Base-by-base conservation (phyloP, 2,888 invertebrate species). In the Tachina grossa region DNA sequence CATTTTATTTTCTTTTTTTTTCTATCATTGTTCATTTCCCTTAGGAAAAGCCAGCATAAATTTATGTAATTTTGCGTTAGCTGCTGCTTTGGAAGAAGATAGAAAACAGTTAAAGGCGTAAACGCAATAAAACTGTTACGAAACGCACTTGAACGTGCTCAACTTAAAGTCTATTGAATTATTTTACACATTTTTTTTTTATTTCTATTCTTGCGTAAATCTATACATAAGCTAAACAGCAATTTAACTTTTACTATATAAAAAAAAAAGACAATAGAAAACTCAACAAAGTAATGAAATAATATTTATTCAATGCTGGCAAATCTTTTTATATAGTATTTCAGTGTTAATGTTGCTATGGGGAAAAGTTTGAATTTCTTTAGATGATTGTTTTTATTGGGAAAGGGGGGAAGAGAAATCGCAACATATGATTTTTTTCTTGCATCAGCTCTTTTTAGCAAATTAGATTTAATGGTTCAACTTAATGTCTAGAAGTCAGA, bases 131-230 rank as follows among this genome's bases (percentile, higher is more conserved):
- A 82, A 75, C 75, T 71, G 78, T 85, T 75, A 85, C 71, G 59
- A 51, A 82, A 85, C 85, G 78, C 85, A 79, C 53, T 82, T 69
- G 82, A 79, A 83, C 85, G 85, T 85, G 85, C 69, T 82, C 71
- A 75, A 82, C 69, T 82, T 57, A 78, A 79, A 82, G 61, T 84
- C 77, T 71, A n/a, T 66, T 65, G 49, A 61, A 19, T 16, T 63
- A 10, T 61, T 61, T 51, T 59, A 47, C 9, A 31, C 45, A 53
- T 43, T 55, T 19, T 16, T 19, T 16, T 51, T 51, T 45, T 39
- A 14, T 41, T 47, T 72, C 47, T 47, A 16, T 66, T 55, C 49
- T 45, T 22, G 31, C 14, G n/a, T n/a, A 76, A 76, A 53, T 45
- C 65, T 66, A 31, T 66, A 31, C 5, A 71, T 31, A 63, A 53